Conservation (phyloP, 1,140 invertebrate species). For the Mamestra configurata region DNA sequence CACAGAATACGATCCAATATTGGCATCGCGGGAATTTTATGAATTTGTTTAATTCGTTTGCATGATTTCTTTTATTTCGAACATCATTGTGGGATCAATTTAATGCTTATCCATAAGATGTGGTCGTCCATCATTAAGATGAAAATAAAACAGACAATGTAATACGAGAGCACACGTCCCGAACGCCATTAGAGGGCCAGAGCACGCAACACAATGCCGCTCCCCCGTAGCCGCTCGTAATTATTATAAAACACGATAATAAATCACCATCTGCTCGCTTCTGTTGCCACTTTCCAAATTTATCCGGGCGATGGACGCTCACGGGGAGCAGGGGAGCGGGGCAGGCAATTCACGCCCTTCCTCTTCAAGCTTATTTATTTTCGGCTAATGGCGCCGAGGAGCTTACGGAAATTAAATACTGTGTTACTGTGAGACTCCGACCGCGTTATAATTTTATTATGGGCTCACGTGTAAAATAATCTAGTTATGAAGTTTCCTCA, state of each 20-base stretch:
- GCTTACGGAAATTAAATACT: constrained; percentile 79
- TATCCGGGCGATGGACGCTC: constrained; percentile 66
- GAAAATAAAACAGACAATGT: constrained; percentile 63
- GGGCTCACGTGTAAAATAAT: constrained; percentile 52
- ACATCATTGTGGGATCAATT: constrained; percentile 10
- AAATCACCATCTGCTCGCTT: constrained; percentile 83
- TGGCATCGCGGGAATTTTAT: constrained; percentile 14
- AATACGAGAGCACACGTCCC: constrained; percentile 60
- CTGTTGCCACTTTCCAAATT: constrained; percentile 81
- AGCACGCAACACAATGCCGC: constrained; percentile 66
- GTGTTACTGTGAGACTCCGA: constrained; percentile 61
- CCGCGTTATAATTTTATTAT: constrained; percentile 66
- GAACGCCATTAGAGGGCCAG: constrained; percentile 56
- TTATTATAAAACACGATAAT: constrained; percentile 85
- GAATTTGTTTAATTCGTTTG: constrained; percentile 24
- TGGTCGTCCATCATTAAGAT: constrained; percentile 61
- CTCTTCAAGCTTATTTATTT: constrained; percentile 78
- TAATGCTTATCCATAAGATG: constrained; percentile 42
- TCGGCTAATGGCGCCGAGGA: constrained; percentile 70
- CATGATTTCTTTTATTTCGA: constrained; percentile 12
- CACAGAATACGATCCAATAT: constrained; percentile 21
- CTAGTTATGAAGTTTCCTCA: constrained; percentile 54
- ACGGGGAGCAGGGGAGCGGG: constrained; percentile 49
- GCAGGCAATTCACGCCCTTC: constrained; percentile 75
- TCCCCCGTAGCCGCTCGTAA: constrained; percentile 69